These are phyloP conservation scores for Zosterops lateralis DNA, from an alignment of 2,113 vertebrate species.

Conservation along the genomic window DNA sequence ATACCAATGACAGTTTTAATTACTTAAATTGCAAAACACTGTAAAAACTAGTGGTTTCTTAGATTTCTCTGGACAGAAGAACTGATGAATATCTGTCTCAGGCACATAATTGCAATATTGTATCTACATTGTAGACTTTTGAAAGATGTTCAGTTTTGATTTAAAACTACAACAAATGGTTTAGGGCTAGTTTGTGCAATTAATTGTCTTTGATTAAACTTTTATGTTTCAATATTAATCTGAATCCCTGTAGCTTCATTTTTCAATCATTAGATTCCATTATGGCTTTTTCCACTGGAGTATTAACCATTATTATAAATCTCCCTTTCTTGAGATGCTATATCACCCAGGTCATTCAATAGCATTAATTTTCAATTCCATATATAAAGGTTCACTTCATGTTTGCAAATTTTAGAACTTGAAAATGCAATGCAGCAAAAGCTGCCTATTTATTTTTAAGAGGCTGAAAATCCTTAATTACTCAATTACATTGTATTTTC, in stretches of 20 bases:
- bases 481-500: neutral
- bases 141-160: neutral
- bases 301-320: neutral
- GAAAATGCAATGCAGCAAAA: neutral
- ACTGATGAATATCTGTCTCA: neutral
- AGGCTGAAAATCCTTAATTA: neutral
- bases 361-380: neutral
- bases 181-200: neutral
- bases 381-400: neutral
- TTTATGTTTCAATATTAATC: neutral
- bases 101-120: neutral
- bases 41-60: neutral
- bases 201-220: neutral
- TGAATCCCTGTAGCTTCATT: neutral
- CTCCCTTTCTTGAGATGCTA: neutral
- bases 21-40: neutral
- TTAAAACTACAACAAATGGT: neutral
- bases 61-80: neutral
- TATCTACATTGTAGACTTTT: neutral
- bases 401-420: neutral
- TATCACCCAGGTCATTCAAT: neutral
- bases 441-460: neutral
- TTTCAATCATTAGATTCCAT: neutral
- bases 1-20: neutral
- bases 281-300: fast-evolving